Percentiles rank a stretch among this genome's conserved stretches.
These are phyloP conservation scores for Lasiurus cinereus DNA, from an alignment of 2,113 vertebrate species.

Conservation along the genomic window DNA sequence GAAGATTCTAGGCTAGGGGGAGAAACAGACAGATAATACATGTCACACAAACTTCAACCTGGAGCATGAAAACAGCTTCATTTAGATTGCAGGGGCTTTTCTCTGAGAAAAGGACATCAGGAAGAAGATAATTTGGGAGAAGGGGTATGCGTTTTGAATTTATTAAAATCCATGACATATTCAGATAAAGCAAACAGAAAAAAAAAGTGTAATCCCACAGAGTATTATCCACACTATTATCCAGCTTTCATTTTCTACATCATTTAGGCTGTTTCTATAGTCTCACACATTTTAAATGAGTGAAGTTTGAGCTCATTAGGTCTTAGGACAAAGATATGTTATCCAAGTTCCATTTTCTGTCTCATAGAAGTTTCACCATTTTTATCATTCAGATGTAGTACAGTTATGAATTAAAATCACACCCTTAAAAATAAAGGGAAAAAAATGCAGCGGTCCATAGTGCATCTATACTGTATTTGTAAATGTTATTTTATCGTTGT, in stretches of 20 bases:
- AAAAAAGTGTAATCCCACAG: neutral
- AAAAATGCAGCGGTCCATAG: neutral
- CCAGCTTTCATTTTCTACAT: neutral
- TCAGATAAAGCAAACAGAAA: neutral
- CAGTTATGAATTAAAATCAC: neutral
- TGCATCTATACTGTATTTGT: neutral
- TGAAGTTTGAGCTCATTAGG: neutral
- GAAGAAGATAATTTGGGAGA: neutral
- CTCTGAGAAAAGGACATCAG: neutral
- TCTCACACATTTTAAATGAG: neutral
- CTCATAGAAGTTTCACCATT: neutral
- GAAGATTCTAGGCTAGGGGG: neutral
- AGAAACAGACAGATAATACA: neutral
- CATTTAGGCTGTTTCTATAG: neutral
- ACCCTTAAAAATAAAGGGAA: neutral
- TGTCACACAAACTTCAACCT: neutral
- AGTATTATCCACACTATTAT: neutral
- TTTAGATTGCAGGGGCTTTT: neutral
- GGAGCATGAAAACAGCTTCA: neutral
- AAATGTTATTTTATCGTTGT: neutral
- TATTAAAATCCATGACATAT: neutral
- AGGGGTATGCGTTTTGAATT: neutral
- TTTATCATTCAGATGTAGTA: neutral
- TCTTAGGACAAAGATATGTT: neutral
- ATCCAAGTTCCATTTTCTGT: neutral